Evolutionary conservation across 92 coral and sea anemone species (phyloP).

Genomic region (Actinostola sp.): DNA sequence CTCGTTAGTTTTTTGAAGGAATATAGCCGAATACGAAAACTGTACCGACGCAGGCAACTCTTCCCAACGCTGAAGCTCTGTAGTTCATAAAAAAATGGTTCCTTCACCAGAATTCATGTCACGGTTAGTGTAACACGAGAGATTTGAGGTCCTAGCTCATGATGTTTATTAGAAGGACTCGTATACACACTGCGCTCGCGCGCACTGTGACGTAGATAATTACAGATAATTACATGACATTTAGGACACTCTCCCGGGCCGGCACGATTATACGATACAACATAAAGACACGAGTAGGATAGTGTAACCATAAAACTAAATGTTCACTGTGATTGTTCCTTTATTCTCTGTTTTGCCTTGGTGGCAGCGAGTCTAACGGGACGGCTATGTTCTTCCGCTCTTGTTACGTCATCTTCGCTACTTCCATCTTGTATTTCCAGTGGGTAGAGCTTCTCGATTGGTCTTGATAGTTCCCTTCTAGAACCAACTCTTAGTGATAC

Average conservation of each 20-base stretch:
- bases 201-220: too few species aligned
- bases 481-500: neutral
- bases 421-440: neutral
- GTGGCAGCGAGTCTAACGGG: constrained; percentile 35
- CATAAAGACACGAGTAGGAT: neutral
- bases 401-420: too few species aligned
- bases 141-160: too few species aligned
- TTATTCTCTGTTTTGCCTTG: constrained; percentile 37
- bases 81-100: too few species aligned
- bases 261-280: neutral
- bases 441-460: constrained; percentile 3
- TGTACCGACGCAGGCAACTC: too few species aligned
- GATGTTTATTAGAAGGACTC: too few species aligned
- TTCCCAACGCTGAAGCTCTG: too few species aligned
- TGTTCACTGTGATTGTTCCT: constrained; percentile 33
- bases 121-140: too few species aligned
- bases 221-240: neutral
- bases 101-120: too few species aligned
- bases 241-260: constrained; percentile 22
- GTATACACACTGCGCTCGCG: too few species aligned
- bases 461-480: neutral
- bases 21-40: too few species aligned
- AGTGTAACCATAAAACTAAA: neutral
- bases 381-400: neutral
- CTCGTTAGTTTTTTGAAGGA: too few species aligned